Percentiles rank a stretch among this genome's conserved stretches.
phyloP scores from a whole-genome alignment of 2,888 invertebrate genomes.

The Polyommatus icarus region DNA sequence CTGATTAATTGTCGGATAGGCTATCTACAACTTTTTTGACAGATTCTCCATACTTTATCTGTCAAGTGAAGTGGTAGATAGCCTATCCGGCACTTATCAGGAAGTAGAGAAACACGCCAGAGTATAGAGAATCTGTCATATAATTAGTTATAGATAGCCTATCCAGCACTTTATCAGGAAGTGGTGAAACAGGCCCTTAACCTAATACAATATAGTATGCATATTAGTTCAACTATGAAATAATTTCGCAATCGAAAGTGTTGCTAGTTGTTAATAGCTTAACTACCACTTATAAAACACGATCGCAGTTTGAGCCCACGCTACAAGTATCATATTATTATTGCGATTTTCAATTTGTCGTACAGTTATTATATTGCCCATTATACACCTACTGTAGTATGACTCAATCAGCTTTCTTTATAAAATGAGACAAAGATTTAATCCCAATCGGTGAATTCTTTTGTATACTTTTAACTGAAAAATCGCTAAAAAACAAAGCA shows the following conservation, averaged over 20 bases:
- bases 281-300: slow-evolving; percentile 1
- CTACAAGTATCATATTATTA: neutral
- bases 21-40: no score
- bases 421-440: neutral
- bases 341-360: slow-evolving; percentile 5
- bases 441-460: neutral
- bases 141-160: no score
- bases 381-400: neutral
- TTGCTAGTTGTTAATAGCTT: neutral
- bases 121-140: no score
- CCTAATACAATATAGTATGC: neutral
- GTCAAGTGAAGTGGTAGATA: no score
- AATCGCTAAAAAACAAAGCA: no score
- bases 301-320: neutral
- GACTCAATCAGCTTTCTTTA: neutral
- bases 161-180: no score
- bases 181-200: neutral
- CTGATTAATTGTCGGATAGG: no score
- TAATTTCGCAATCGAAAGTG: neutral
- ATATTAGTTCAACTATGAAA: neutral
- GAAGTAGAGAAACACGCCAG: no score
- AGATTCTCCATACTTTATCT: no score
- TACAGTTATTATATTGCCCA: neutral
- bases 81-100: no score
- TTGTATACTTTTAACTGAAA: neutral